These are phyloP conservation scores for Phataginus tricuspis DNA, from an alignment of 2,797 vertebrate genomes.

Conservation along the genomic window DNA sequence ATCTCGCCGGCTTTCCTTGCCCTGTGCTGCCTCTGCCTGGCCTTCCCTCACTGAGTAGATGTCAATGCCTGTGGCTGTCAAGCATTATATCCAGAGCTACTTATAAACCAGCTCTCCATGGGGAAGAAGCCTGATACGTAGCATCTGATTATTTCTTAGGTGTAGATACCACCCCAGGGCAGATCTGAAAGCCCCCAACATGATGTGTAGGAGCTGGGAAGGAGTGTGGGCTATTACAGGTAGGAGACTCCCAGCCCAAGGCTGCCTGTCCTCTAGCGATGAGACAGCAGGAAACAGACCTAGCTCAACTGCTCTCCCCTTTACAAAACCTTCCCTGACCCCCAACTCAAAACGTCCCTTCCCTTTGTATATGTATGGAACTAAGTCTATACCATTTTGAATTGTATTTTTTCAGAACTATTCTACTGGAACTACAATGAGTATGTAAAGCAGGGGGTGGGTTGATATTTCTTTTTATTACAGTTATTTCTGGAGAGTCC, in stretches of 20 bases:
- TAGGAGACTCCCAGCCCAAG: background rate
- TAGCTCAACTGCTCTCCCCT: background rate
- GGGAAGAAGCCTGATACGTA: background rate
- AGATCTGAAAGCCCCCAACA: background rate
- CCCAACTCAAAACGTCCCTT: background rate
- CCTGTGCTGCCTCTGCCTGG: accelerated
- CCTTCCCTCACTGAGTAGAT: background rate
- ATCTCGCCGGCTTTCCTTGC: background rate
- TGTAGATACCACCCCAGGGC: too few relatives aligned
- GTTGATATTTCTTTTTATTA: background rate
- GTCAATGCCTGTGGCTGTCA: background rate
- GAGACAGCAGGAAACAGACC: background rate
- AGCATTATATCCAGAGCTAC: background rate
- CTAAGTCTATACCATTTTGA: background rate
- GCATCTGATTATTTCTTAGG: background rate
- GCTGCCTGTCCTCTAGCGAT: background rate
- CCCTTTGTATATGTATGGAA: background rate
- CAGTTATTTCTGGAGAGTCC: background rate
- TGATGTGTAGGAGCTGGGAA: background rate
- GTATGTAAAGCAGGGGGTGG: too few relatives aligned
- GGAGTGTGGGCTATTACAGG: background rate
- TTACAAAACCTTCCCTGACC: background rate
- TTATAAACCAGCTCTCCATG: background rate
- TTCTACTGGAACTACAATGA: too few relatives aligned
- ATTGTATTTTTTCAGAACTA: background rate